Evolutionary conservation across 2,888 invertebrate species (phyloP).

Genomic region (Ennomos fuscantarius): DNA sequence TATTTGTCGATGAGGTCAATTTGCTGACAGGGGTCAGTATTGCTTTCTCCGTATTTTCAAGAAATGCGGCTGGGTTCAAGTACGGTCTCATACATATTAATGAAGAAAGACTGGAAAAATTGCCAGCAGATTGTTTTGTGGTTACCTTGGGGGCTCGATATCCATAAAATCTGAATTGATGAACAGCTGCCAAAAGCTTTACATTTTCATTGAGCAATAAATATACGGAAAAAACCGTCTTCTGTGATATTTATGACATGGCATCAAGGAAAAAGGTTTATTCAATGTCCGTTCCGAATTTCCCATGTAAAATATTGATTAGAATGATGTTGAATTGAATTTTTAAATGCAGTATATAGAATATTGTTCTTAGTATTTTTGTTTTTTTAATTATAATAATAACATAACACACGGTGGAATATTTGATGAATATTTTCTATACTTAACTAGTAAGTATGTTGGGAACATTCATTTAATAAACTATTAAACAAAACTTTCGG

Average conservation of each 20-base stretch:
- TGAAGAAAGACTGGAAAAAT: conserved; percentile 9
- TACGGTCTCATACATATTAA: conserved; percentile 67
- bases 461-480: neutral
- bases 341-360: too few species aligned
- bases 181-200: conserved; percentile 19
- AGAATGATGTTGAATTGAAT: too few species aligned
- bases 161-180: conserved; percentile 9
- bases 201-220: conserved; percentile 8
- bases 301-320: neutral
- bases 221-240: neutral
- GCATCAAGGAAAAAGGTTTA: conserved; percentile 12
- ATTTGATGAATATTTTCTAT: too few species aligned
- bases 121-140: neutral
- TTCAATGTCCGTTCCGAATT: neutral
- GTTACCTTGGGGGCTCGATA: neutral
- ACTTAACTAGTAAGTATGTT: too few species aligned
- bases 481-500: conserved; percentile 11
- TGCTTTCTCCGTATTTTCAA: conserved; percentile 50
- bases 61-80: conserved; percentile 49
- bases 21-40: conserved; percentile 73
- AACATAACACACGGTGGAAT: neutral
- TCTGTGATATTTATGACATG: conserved; percentile 6
- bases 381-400: too few species aligned
- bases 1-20: conserved; percentile 60
- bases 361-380: too few species aligned